Conservation (phyloP, 2,797 vertebrate species). For the Brachyalestes nurse region DNA sequence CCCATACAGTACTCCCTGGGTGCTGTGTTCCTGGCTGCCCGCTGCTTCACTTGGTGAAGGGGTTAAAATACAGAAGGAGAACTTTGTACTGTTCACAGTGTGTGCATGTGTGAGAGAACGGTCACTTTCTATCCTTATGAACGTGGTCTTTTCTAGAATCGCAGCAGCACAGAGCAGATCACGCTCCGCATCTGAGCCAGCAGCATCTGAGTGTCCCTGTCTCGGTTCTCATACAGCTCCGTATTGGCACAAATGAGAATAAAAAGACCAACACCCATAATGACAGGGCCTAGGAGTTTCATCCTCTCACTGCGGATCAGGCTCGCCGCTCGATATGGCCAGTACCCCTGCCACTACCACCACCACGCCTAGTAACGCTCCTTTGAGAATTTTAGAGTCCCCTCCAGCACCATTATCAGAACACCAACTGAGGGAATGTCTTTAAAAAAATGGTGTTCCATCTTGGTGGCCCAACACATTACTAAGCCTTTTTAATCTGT, state of each 20-base stretch:
- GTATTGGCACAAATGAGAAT: slow-evolving; percentile 98
- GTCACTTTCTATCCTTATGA: too few species aligned
- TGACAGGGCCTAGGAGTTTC: slow-evolving; percentile 92
- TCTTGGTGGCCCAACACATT: too few species aligned
- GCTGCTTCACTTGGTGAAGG: too few species aligned
- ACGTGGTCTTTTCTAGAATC: slow-evolving; percentile 32
- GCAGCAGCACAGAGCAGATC: slow-evolving; percentile 76
- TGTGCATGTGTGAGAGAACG: too few species aligned
- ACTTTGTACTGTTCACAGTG: too few species aligned
- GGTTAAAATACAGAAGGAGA: too few species aligned
- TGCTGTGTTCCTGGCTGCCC: too few species aligned
- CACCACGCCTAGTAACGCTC: slow-evolving; percentile 87
- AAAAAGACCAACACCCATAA: slow-evolving; percentile 96
- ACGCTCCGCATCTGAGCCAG: slow-evolving; percentile 82
- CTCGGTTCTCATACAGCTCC: slow-evolving; percentile 93
- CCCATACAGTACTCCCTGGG: too few species aligned
- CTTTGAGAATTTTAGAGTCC: slow-evolving; percentile 39
- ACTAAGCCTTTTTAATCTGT: too few species aligned
- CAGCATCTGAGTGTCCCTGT: slow-evolving; percentile 90
- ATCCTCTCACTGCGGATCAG: slow-evolving; percentile 85
- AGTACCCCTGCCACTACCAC: slow-evolving; percentile 96
- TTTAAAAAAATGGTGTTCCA: too few species aligned
- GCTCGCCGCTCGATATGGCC: slow-evolving; percentile 82
- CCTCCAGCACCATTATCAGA: too few species aligned
- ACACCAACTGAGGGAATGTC: too few species aligned